These are phyloP conservation scores for Larimichthys crocea DNA, from an alignment of 2,113 vertebrate genomes.

Conservation along the genomic window DNA sequence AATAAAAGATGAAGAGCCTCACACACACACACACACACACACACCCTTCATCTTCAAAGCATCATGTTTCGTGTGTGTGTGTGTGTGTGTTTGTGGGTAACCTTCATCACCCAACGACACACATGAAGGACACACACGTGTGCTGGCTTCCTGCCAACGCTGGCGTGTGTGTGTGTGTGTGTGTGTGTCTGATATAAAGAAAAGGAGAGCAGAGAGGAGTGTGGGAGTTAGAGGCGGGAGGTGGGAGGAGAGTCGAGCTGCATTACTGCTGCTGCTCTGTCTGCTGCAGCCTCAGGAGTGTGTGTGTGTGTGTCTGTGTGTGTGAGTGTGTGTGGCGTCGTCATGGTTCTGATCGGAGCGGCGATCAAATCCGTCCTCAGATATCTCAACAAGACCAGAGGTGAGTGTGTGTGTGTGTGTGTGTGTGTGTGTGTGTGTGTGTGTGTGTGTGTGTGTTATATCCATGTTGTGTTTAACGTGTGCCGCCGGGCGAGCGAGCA, in stretches of 20 bases:
- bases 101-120: slow-evolving; percentile 68
- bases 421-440: slow-evolving; percentile 7
- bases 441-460: slow-evolving; percentile 2
- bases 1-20: slow-evolving; percentile 43
- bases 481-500: neutral
- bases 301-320: slow-evolving; percentile 18
- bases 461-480: neutral
- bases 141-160: slow-evolving; percentile 55
- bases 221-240: slow-evolving; percentile 10
- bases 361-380: slow-evolving; percentile 77
- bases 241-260: slow-evolving; percentile 66
- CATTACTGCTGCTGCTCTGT: slow-evolving; percentile 58
- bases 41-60: slow-evolving; percentile 54
- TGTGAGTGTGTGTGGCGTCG: slow-evolving; percentile 27
- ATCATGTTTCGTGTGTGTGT: neutral
- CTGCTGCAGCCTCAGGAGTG: slow-evolving; percentile 61
- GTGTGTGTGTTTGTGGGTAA: slow-evolving; percentile 44
- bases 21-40: neutral
- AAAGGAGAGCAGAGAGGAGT: slow-evolving; percentile 9
- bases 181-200: neutral
- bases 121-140: slow-evolving; percentile 59
- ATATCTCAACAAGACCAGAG: slow-evolving; percentile 71
- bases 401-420: slow-evolving; percentile 57
- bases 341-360: slow-evolving; percentile 77
- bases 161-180: slow-evolving; percentile 16